These are phyloP conservation scores for Creontiades dilutus DNA, from an alignment of 2,888 invertebrate species.

Conservation along the genomic window DNA sequence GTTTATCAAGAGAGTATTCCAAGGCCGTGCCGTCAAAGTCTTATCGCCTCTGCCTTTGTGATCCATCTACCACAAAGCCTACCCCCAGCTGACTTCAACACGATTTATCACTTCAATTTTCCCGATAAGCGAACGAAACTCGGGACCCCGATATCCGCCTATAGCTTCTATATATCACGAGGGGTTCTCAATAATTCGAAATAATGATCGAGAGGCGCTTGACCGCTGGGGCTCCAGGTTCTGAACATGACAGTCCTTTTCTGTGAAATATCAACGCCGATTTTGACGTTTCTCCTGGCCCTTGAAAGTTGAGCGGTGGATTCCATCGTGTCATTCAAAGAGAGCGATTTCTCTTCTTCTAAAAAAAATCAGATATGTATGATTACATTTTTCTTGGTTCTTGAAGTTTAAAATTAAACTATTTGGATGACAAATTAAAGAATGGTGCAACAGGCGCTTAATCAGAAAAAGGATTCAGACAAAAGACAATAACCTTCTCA, in stretches of 20 bases:
- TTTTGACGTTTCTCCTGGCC: neutral
- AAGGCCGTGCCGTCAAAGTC: slow-evolving; percentile 58
- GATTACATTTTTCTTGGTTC: too few relatives aligned
- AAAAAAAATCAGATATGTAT: too few relatives aligned
- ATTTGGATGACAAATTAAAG: too few relatives aligned
- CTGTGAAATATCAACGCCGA: slow-evolving; percentile 16
- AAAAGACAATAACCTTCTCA: too few relatives aligned
- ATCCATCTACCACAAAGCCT: slow-evolving; percentile 51
- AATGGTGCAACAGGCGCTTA: too few relatives aligned
- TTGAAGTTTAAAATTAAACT: too few relatives aligned
- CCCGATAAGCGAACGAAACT: slow-evolving; percentile 34
- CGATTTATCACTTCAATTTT: slow-evolving; percentile 42
- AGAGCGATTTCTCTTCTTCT: too few relatives aligned
- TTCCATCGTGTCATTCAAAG: too few relatives aligned
- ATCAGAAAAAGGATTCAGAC: too few relatives aligned
- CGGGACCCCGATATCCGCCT: slow-evolving; percentile 37
- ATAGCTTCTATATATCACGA: slow-evolving; percentile 36
- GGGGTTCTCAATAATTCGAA: slow-evolving; percentile 35
- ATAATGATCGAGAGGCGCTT: slow-evolving; percentile 32
- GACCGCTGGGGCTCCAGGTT: slow-evolving; percentile 13
- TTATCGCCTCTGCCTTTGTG: slow-evolving; percentile 57
- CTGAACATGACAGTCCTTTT: slow-evolving; percentile 36
- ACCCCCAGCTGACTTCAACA: slow-evolving; percentile 7
- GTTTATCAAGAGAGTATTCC: slow-evolving; percentile 50
- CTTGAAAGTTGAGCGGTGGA: neutral